Base-by-base conservation (phyloP, 2,888 invertebrate genomes). In the Microplitis manilae region DNA sequence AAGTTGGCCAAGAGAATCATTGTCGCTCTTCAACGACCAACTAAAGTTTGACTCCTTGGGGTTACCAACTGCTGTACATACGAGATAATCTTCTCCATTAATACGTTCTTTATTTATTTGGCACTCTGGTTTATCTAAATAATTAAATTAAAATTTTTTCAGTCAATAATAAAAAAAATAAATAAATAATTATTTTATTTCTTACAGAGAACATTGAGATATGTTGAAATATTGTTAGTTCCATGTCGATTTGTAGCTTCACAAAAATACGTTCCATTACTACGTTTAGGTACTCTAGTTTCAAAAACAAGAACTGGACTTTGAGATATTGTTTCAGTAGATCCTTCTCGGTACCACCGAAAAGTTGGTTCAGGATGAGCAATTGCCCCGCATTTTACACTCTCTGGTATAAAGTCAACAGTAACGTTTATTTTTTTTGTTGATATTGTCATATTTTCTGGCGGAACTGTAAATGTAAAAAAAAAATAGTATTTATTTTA, bases 161-260 rank as follows among this genome's bases (percentile, higher is more conserved):
- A 20, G 76, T 9, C 20, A 67, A 39, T 61, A 50, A 17, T 75
- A 60, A 68, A 50, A 59, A 60, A 59, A 17, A 67, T 38, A 17
- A 50, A 64, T 75, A 39, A 41, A 4, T 1, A 30, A 30, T 17
- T 20, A 41, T 39, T 20, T 0, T 59, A 4, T 17, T 59, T 15
- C 95, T 95, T 91, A 97, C 97, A 97, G 91, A 94, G 93, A 62
- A 97, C 96, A 90, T 96, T 94, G 83, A 97, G 92, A 81, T 92
- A 91, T 5, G 95, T 94, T 20, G 93, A 92, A 9, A 94, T 93
- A 70, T 92, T 93, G 80, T 93, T 92, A 73, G 92, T 92, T 17
- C 97, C 97, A 83, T 97, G 96, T 82, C 94, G 93, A 90, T 97
- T 95, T 85, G 91, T 92, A 0, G 95, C 95, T 82, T 94, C 93